These are phyloP conservation scores for Pipistrellus kuhlii DNA, from an alignment of 2,797 vertebrate species.

Conservation along the genomic window DNA sequence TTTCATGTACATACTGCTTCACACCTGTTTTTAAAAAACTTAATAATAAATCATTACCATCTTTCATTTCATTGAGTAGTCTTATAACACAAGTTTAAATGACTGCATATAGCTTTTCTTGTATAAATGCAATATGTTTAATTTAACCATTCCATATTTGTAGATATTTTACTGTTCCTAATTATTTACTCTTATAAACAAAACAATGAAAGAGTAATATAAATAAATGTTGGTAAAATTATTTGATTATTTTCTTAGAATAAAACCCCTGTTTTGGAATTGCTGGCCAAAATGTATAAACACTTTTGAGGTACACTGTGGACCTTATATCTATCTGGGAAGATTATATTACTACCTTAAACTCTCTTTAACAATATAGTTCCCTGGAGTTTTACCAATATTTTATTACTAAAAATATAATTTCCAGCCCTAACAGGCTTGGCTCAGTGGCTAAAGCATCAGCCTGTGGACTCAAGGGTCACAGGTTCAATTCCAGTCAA, in stretches of 20 bases:
- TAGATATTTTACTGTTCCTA: not conserved
- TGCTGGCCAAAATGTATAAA: not conserved
- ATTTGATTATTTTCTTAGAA: not conserved
- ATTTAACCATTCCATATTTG: not conserved
- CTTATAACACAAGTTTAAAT: not conserved
- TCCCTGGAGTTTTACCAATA: not conserved
- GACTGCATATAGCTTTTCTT: not conserved
- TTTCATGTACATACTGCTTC: not conserved
- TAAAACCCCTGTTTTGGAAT: not conserved
- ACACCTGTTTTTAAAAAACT: not conserved
- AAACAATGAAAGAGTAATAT: not conserved
- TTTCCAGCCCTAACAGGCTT: no score
- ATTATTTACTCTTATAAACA: not conserved
- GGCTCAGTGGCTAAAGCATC: no score
- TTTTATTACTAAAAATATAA: not conserved
- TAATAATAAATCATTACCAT: not conserved
- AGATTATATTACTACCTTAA: not conserved
- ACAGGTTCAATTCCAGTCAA: no score
- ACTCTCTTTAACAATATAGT: not conserved
- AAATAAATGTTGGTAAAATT: constrained; percentile 1
- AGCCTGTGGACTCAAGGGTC: no score
- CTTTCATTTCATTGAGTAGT: not conserved
- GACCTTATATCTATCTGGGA: not conserved
- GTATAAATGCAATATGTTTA: not conserved
- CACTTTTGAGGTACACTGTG: not conserved